phyloP scores from a whole-genome alignment of 2,888 invertebrate species.

The Pandemis heparana region DNA sequence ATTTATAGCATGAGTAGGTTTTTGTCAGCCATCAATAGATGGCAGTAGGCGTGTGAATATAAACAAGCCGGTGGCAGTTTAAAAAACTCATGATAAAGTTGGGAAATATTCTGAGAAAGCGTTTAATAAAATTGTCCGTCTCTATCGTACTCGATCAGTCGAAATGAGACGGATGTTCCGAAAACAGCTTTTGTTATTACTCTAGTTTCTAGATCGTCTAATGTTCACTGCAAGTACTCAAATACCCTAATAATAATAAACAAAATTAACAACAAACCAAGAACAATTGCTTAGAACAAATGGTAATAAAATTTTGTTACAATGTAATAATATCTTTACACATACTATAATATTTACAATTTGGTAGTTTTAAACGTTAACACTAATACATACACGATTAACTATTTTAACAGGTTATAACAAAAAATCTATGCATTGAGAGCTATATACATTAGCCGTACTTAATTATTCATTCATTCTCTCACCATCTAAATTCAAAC shows the following conservation, averaged over 20 bases:
- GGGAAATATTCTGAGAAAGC: neutral
- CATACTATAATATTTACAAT: constrained; percentile 75
- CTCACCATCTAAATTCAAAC: constrained; percentile 58
- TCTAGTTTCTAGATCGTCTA: constrained; percentile 24
- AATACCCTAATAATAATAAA: constrained; percentile 64
- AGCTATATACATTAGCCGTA: constrained; percentile 65
- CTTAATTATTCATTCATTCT: constrained; percentile 1
- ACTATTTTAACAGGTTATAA: constrained; percentile 79
- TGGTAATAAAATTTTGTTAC: constrained; percentile 84
- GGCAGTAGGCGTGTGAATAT: constrained; percentile 4
- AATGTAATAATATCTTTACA: constrained; percentile 84
- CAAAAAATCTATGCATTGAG: constrained; percentile 69
- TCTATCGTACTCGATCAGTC: neutral
- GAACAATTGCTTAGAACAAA: constrained; percentile 83
- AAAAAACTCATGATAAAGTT: constrained; percentile 13
- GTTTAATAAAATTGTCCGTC: neutral
- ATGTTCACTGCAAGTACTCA: constrained; percentile 35
- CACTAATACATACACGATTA: constrained; percentile 80
- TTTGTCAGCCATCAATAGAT: neutral
- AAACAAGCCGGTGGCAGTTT: neutral
- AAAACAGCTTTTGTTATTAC: neutral
- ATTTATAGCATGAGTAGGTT: neutral
- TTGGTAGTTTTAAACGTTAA: constrained; percentile 82
- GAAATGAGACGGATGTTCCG: neutral
- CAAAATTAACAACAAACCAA: constrained; percentile 83